These are phyloP conservation scores for Trisateles emortualis DNA, from an alignment of 2,888 invertebrate genomes.

Conservation along the genomic window DNA sequence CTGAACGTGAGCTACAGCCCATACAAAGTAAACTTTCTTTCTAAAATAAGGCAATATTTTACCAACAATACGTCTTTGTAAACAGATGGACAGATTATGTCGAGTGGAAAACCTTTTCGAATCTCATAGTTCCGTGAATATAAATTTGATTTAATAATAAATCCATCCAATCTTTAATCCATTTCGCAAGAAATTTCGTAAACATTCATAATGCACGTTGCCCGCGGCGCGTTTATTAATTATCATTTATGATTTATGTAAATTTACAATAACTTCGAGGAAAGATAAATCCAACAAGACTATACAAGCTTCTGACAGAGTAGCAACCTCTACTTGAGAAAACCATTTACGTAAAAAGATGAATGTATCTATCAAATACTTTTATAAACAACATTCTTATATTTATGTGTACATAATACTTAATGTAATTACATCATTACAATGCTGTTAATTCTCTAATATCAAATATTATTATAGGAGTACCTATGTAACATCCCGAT, in stretches of 20 bases:
- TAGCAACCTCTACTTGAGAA: slow-evolving; percentile 6
- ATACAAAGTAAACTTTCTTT: slow-evolving; percentile 35
- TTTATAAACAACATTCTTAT: no score
- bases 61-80: slow-evolving; percentile 20
- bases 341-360: not conserved
- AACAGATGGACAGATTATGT: slow-evolving; percentile 1
- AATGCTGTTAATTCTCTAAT: no score
- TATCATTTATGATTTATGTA: slow-evolving; percentile 57
- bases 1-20: slow-evolving; percentile 30
- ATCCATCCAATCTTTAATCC: slow-evolving; percentile 52
- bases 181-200: slow-evolving; percentile 55
- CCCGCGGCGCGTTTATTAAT: slow-evolving; percentile 47
- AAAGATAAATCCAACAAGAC: slow-evolving; percentile 41
- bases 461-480: no score
- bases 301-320: slow-evolving; percentile 2
- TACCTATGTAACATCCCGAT: no score
- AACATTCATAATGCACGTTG: slow-evolving; percentile 38
- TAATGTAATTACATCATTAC: no score
- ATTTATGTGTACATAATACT: no score
- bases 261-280: slow-evolving; percentile 49
- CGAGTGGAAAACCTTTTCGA: slow-evolving; percentile 4
- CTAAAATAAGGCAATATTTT: slow-evolving; percentile 27
- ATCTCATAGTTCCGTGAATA: slow-evolving; percentile 9
- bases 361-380: no score
- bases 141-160: slow-evolving; percentile 11